phyloP scores from a whole-genome alignment of 2,797 vertebrate species.

The Melanitta fusca region DNA sequence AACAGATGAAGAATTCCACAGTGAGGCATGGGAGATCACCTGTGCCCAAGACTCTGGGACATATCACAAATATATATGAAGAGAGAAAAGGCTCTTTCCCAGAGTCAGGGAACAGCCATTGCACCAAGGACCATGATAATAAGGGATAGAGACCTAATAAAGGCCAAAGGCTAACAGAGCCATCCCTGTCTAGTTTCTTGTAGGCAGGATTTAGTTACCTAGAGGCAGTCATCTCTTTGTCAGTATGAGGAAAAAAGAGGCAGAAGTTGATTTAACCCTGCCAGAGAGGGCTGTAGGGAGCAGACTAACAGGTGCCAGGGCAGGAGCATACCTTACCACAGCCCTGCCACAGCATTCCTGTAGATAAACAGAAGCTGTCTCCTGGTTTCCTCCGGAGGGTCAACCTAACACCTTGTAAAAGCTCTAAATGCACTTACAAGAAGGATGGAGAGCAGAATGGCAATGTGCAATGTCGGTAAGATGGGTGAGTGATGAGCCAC shows the following conservation, averaged over 20 bases:
- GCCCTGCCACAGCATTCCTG: not conserved
- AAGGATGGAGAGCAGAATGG: not conserved
- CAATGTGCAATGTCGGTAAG: not conserved
- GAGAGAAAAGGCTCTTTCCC: not conserved
- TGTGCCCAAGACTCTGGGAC: not conserved
- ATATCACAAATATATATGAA: not conserved
- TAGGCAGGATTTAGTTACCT: not conserved
- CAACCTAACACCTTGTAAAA: not conserved
- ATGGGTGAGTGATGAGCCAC: not conserved
- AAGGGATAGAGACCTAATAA: not conserved
- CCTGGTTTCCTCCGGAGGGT: not conserved
- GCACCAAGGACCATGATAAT: fast-evolving
- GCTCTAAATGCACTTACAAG: not conserved
- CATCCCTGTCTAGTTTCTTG: not conserved
- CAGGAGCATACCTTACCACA: not conserved
- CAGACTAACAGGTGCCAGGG: not conserved
- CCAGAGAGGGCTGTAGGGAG: not conserved
- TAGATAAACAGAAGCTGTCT: not conserved
- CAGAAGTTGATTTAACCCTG: not conserved
- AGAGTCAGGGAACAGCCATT: not conserved
- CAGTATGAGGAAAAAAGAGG: fast-evolving
- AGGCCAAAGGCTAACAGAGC: not conserved
- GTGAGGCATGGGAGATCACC: not conserved
- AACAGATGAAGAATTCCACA: not conserved
- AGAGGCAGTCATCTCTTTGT: not conserved